These are phyloP conservation scores for Cerastis leucographa DNA, from an alignment of 2,888 invertebrate genomes.

Conservation along the genomic window DNA sequence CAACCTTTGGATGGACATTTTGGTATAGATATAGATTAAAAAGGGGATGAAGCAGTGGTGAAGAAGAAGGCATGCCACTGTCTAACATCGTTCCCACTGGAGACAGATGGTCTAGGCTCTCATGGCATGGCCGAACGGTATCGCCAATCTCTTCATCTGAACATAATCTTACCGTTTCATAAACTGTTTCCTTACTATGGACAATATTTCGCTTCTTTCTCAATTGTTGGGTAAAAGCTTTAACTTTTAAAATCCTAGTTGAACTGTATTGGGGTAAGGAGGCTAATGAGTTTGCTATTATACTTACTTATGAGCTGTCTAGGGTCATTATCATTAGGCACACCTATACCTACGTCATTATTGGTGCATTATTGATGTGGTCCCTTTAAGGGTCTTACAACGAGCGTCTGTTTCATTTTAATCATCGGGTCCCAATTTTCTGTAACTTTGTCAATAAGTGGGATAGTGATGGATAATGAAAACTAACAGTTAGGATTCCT, in stretches of 20 bases:
- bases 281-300: conserved; percentile 36
- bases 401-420: background rate
- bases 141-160: background rate
- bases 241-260: conserved; percentile 7
- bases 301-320: conserved; percentile 20
- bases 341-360: background rate
- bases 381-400: conserved; percentile 2
- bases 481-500: background rate
- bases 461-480: background rate
- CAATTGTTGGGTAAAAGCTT: conserved; percentile 42
- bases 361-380: background rate
- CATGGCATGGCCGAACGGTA: background rate
- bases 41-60: no score
- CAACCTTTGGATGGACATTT: no score
- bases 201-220: conserved; percentile 46
- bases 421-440: background rate
- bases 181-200: conserved; percentile 11
- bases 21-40: no score
- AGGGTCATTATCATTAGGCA: conserved; percentile 26
- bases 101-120: background rate
- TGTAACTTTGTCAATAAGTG: background rate
- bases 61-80: no score
- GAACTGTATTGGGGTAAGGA: conserved; percentile 33
- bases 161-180: background rate
- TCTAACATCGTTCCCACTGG: background rate